These are phyloP conservation scores for Tachypleus tridentatus DNA, from an alignment of 1,140 invertebrate genomes.

Conservation along the genomic window DNA sequence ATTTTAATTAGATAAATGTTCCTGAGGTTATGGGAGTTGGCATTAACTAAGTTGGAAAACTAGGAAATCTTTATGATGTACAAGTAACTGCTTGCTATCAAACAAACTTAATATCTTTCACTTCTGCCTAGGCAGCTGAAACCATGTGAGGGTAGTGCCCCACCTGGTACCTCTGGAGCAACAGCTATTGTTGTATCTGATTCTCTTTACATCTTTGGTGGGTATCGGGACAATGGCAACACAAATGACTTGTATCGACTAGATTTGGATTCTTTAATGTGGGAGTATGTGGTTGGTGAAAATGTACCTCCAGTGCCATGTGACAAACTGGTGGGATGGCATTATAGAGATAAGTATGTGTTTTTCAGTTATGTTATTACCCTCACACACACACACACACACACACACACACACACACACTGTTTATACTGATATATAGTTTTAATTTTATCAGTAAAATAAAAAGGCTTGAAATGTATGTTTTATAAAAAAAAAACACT, in stretches of 20 bases:
- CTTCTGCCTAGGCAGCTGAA: conserved; percentile 21
- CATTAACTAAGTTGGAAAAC: too few relatives aligned
- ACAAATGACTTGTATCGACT: conserved; percentile 31
- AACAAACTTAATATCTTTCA: background rate
- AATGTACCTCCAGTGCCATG: conserved; percentile 29
- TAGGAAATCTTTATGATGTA: too few relatives aligned
- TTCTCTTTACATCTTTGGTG: conserved; percentile 37
- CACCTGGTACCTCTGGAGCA: conserved; percentile 33
- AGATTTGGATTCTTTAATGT: conserved; percentile 30
- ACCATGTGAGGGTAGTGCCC: conserved; percentile 21
- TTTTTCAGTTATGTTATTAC: too few relatives aligned
- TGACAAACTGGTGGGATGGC: conserved; percentile 37
- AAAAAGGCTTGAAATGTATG: too few relatives aligned
- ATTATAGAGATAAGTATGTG: conserved; percentile 31
- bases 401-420: conserved; percentile 23
- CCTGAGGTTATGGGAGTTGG: too few relatives aligned
- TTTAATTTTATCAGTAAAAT: too few relatives aligned
- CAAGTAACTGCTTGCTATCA: background rate
- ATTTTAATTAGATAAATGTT: too few relatives aligned
- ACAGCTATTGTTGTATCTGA: conserved; percentile 30
- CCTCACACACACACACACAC: conserved; percentile 17
- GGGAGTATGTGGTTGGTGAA: conserved; percentile 26
- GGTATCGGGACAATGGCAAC: conserved; percentile 28
- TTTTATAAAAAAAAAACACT: too few relatives aligned
- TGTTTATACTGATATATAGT: background rate